Base-by-base conservation (phyloP, 2,888 invertebrate genomes). In the Odontothrips loti region DNA sequence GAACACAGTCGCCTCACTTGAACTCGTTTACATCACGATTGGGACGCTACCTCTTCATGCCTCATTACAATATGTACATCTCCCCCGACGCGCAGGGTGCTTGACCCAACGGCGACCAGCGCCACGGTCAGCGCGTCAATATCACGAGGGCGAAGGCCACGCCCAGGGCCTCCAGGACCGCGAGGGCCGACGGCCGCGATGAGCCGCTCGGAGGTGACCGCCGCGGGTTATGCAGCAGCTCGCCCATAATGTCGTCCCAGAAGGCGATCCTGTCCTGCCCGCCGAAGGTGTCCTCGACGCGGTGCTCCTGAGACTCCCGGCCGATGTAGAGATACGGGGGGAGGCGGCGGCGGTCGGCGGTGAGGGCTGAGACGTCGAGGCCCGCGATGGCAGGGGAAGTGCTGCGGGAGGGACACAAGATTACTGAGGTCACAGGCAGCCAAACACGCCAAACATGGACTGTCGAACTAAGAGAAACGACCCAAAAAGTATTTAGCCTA, bases 261-360 rank as follows among this genome's bases (percentile, higher is more conserved):
- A 75, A 75, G 23, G 27, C 27, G 23, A 75, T 23, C 23, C 68
- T 23, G 27, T 75, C 68, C 68, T 75, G 23, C 23, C 10, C 68
- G 68, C 68, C 68, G 23, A 75, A 9, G 1, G 68, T 75, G 68
- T 75, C 12, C 68, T 75, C 68, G 68, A 75, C 68, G 68, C 68
- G 68, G 27, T 4, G 12, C 68, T 10, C 27, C 23, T 9, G 23
- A 11, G 23, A 75, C 23, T 75, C 68, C 23, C 10, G n/a, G n/a
- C n/a, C n/a, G n/a, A n/a, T n/a, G n/a, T n/a, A 27, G 11, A 75
- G 27, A 27, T 75, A 75, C 68, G n/a, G 68, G 68, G 68, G 68
- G 68, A 12, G 11, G 68, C 68, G 11, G 68, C 23, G 23, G 58
- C 58, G 58, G 0, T 20, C 58, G 20, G 15, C 51, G 6, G 15